These are phyloP conservation scores for Allygus modestus DNA, from an alignment of 2,888 invertebrate species.

Conservation along the genomic window DNA sequence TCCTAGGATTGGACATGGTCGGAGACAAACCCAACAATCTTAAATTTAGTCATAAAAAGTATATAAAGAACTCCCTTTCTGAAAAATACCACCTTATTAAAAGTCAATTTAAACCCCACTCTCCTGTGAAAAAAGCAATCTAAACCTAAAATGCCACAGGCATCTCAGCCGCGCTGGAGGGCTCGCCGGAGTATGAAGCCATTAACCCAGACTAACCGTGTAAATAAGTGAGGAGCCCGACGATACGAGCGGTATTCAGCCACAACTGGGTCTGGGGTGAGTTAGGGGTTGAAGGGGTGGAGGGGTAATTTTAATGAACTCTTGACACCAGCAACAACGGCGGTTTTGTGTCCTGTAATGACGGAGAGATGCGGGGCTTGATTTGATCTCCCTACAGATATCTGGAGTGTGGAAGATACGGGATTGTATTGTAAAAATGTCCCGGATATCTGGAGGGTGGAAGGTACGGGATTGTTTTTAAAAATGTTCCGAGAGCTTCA, in stretches of 20 bases:
- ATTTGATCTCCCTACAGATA: neutral
- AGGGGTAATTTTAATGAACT: conserved; percentile 57
- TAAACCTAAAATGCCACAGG: neutral
- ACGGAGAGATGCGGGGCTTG: neutral
- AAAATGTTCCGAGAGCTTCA: no score
- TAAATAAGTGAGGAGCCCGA: conserved; percentile 42
- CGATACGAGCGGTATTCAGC: neutral
- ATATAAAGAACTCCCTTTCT: no score
- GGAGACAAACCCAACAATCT: no score
- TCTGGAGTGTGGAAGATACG: neutral
- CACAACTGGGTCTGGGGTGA: conserved; percentile 5
- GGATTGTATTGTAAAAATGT: no score
- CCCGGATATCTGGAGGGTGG: neutral
- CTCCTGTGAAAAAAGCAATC: conserved; percentile 12
- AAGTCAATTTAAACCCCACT: neutral
- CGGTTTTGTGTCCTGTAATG: conserved; percentile 20
- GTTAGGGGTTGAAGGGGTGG: conserved; percentile 19
- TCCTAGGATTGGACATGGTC: no score
- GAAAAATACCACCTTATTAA: neutral
- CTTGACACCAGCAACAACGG: conserved; percentile 40
- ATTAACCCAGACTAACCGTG: neutral
- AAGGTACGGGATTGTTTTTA: no score
- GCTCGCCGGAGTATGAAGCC: neutral
- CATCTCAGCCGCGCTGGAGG: neutral
- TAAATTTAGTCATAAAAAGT: no score